Base-by-base conservation (phyloP, 2,888 invertebrate species). In the Coelinius sp. region DNA sequence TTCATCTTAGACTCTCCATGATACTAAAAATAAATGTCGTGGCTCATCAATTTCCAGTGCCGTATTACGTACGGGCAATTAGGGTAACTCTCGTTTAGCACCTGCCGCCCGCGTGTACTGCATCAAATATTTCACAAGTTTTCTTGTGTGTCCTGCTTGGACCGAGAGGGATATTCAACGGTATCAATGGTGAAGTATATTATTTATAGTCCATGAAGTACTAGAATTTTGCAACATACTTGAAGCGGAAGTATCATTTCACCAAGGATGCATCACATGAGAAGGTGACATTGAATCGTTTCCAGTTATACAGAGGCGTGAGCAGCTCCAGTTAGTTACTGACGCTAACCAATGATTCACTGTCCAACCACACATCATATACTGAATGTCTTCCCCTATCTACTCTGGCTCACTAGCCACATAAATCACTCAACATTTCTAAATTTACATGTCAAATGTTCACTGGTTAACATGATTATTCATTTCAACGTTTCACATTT, bases 81-180 rank as follows among this genome's bases (percentile, higher is more conserved):
- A 72, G 64, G 63, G 63, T 72, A 64, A 63, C 63, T 64, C 38
- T 52, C 27, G 41, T 63, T 22, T 27, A 64, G 77, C 83, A 83
- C 81, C 80, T 82, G 83, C 78, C 77, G 77, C 78, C 81, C 75
- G 22, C 76, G 20, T 75, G 35, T 75, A 77, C 77, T 74, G 75
- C 76, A 78, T 80, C 78, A 74, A 78, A 81, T 81, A 82, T 74
- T 68, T 75, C 72, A n/a, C n/a, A 67, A 53, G 53, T 69, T 59
- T 71, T 66, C 59, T 56, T 59, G 31, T 17, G 59, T 59, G 10
- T 59, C 31, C 59, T 59, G 46, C 35, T 27, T 22, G 17, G 49
- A 49, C 17, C n/a, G 24, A 24, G 22, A 56, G 31, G 31, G 31
- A 63, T 25, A 63, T 62, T 12, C 62, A 62, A n/a, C 27, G 56